Evolutionary conservation across 2,888 invertebrate species (phyloP), one percentile per base, ranked within the genome.

Genomic region (Acronicta alni): DNA sequence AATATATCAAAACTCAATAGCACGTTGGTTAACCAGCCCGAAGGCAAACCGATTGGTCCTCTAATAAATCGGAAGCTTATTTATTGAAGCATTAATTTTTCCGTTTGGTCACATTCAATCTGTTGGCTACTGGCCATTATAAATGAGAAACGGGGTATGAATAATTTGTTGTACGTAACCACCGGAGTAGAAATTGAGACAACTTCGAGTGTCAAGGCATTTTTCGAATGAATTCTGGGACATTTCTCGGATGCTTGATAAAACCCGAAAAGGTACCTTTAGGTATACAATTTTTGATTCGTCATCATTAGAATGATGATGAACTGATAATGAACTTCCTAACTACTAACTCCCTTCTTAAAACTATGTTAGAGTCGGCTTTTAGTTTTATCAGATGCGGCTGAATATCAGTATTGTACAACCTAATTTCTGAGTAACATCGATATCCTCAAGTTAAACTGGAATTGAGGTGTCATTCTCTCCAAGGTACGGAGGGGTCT

Each of bases 51-150:
- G 44, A 59, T 49, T 48, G 55, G 45, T 53, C 20, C 42, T 49
- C 54, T 52, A 63, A 58, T 44, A 52, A 54, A 67, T 57, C 51
- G 42, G 52, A 51, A 72, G 44, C 42, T 15, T 59, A 61, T 64
- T 67, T 47, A 76, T 26, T 51, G 74, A 47, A 62, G 55, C 74
- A 64, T 73, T 41, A 48, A 64, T 57, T 76, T 72, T 68, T 72
- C 67, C 47, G 18, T 67, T 26, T 32, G 38, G 42, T 51, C 52
- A 55, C 58, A 59, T 64, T 59, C 55, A 55, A 55, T 48, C 57
- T 51, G 45, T 26, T 67, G 23, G 30, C 32, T 45, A 41, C 35
- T 35, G 35, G 43, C 52, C 53, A 64, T 72, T 72, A 76, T 73
- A 53, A 64, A 51, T 42, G 64, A 58, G 64, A 64, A 67, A 20